Conservation (phyloP, 2,113 vertebrate genomes). For the Psilopogon haemacephalus region DNA sequence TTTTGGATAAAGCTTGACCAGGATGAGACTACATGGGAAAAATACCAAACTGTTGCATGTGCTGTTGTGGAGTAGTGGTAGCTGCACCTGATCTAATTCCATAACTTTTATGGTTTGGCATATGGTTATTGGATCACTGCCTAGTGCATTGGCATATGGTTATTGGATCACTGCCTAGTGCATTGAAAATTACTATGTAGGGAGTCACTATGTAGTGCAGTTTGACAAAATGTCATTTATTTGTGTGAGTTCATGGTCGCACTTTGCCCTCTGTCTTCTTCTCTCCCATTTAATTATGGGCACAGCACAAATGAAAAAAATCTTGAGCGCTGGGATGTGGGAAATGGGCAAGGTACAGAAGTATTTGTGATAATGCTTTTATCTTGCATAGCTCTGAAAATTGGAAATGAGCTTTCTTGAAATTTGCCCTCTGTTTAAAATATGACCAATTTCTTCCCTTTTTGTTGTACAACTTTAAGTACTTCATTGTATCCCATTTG, state of each 20-base stretch:
- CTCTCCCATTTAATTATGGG: neutral
- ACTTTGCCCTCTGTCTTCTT: neutral
- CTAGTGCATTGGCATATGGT: neutral
- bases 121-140: neutral
- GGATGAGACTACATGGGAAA: neutral
- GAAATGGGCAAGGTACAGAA: neutral
- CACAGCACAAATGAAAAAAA: neutral
- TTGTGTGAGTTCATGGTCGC: neutral
- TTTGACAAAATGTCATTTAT: neutral
- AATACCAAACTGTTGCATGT: neutral
- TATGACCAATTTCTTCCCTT: accelerated
- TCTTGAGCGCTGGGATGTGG: neutral
- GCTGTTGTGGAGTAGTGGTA: neutral
- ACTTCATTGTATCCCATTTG: neutral
- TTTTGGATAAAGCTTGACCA: neutral
- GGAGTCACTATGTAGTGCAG: neutral
- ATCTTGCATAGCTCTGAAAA: neutral
- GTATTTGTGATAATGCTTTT: neutral
- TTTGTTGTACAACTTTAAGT: neutral
- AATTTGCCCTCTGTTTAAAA: neutral
- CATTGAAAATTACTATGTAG: neutral
- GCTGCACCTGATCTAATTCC: neutral
- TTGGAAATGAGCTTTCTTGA: neutral
- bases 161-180: neutral
- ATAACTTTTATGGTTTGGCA: neutral